Evolutionary conservation across 2,888 invertebrate species (phyloP).

Genomic region (Tachina fera): DNA sequence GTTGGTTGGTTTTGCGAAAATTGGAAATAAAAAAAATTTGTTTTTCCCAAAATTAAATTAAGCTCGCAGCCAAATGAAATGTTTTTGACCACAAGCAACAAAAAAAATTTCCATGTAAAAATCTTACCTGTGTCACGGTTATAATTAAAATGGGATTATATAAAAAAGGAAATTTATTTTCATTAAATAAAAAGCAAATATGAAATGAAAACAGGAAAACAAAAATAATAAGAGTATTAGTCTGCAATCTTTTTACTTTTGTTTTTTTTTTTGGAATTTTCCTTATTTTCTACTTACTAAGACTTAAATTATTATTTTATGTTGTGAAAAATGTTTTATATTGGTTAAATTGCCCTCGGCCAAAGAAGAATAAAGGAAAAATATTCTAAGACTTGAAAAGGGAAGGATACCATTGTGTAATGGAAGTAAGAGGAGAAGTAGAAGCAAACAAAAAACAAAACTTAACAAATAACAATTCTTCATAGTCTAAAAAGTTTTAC

Average conservation of each 20-base stretch:
- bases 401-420: neutral
- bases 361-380: neutral
- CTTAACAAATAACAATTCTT: no score
- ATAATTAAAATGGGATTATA: neutral
- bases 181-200: neutral
- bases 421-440: neutral
- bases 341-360: neutral
- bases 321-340: neutral
- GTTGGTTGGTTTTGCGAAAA: neutral
- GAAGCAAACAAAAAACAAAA: no score
- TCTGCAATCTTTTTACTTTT: neutral
- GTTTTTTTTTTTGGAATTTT: neutral
- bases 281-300: neutral
- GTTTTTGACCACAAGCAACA: neutral
- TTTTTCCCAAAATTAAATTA: neutral
- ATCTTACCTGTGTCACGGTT: neutral
- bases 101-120: neutral
- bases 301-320: neutral
- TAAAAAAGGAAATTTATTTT: conserved; percentile 2
- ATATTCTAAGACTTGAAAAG: neutral
- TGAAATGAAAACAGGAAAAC: neutral
- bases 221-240: neutral
- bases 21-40: neutral
- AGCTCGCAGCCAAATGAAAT: neutral
- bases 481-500: no score